Evolutionary conservation across 2,797 vertebrate genomes (phyloP), one percentile per base, ranked within the genome.

Genomic region (Hypotaenidia okinawae): DNA sequence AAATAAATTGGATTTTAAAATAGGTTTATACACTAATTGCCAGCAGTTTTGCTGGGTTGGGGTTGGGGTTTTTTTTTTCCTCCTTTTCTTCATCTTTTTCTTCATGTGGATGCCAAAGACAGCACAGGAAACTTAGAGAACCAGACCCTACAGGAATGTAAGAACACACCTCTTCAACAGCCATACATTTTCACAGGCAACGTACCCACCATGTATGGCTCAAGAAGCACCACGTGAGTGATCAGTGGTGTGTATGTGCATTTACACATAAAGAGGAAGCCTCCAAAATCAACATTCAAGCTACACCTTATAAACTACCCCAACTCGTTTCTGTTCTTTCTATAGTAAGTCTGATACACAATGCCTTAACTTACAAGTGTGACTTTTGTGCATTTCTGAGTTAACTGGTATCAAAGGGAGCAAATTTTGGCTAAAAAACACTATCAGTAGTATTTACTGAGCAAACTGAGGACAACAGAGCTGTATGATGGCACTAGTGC

Each of bases 81-180:
- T 1, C 14, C 11, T 66, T 84, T 76, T 94, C 74, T 94, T 89
- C 76, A 70, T 88, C 80, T 93, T 84, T 93, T 87, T 87, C 89
- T 95, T 87, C 77, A 83, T 58, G 70, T 47, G n/a, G 58, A 67
- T 91, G 95, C 90, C 95, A 96, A 96, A 96, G 87, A 95, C 76
- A 95, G 88, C 90, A 89, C 12, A 87, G 91, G 88, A 92, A 86
- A 91, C 37, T 66, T 90, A 95, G 70, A 93, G 89, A 90, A 93
- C 57, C 69, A 95, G 78, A 69, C 51, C 54, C 88, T 92, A 73
- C n/a, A 92, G 89, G 75, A 92, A 92, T 59, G 62, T 86, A 82
- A 95, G 94, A 95, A 94, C 73, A 83, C 11, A 92, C 33, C 76
- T 83, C 88, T 69, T 78, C 89, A 83, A 75, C 43, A 89, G 6